Evolutionary conservation across 1,140 invertebrate species (phyloP).

Genomic region (Lucilia sericata): DNA sequence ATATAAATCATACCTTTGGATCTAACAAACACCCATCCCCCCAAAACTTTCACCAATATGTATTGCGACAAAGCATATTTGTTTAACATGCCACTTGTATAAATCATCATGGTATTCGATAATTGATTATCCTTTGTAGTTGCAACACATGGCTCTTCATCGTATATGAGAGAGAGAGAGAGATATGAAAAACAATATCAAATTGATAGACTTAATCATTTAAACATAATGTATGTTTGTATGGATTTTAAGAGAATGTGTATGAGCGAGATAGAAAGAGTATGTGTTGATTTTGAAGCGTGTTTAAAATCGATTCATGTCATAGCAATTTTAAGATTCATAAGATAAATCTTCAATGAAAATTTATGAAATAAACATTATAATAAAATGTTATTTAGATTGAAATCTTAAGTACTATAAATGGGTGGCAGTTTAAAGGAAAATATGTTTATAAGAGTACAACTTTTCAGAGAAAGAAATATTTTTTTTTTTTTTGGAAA

Average conservation of each 20-base stretch:
- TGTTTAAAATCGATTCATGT: not conserved
- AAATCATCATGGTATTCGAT: not conserved
- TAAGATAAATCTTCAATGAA: not conserved
- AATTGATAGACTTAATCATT: not conserved
- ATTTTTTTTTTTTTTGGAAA: too few species aligned
- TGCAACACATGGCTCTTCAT: not conserved
- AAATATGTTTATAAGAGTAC: too few species aligned
- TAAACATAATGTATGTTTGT: not conserved
- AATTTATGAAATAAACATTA: conserved; percentile 2
- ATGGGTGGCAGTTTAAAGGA: too few species aligned
- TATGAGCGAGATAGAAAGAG: not conserved
- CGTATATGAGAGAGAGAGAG: too few species aligned
- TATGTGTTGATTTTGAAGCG: conserved; percentile 2
- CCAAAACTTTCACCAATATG: not conserved
- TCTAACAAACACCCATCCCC: not conserved
- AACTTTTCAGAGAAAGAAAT: too few species aligned
- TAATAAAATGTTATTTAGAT: not conserved
- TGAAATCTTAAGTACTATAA: not conserved
- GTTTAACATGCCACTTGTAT: conserved; percentile 11
- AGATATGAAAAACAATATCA: not conserved
- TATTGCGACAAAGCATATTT: not conserved
- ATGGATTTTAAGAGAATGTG: not conserved
- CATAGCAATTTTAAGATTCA: not conserved
- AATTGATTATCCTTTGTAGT: conserved; percentile 20
- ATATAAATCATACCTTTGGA: not conserved